Conservation (phyloP, 2,113 vertebrate species). For the Larimichthys crocea region DNA sequence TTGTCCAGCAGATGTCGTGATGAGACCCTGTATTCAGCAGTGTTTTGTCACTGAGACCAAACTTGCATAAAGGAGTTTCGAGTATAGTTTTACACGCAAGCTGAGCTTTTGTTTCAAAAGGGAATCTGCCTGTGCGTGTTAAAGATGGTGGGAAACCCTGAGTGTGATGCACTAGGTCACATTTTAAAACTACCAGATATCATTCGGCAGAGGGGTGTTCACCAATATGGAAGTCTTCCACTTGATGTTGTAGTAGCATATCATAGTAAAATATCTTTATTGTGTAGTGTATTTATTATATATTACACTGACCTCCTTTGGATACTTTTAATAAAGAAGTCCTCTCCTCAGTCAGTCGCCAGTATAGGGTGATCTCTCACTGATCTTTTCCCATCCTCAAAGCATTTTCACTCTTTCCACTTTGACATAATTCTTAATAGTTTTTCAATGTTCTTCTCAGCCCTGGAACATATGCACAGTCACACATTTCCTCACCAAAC, state of each 20-base stretch:
- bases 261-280: not conserved
- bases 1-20: conserved; percentile 69
- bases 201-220: conserved; percentile 3
- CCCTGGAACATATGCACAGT: conserved; percentile 27
- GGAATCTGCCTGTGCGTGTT: not conserved
- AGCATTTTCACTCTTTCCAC: conserved; percentile 39
- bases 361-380: conserved; percentile 16
- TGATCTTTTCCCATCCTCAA: conserved; percentile 35
- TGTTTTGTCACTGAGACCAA: not conserved
- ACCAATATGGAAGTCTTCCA: not conserved
- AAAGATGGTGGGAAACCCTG: not conserved
- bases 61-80: conserved; percentile 2
- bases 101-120: conserved; percentile 11
- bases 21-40: conserved; percentile 47
- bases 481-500: conserved; percentile 33
- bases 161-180: not conserved
- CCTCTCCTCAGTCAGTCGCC: no score
- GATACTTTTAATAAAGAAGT: conserved; percentile 15
- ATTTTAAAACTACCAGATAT: conserved; percentile 10
- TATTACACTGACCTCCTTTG: not conserved
- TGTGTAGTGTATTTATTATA: not conserved
- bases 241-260: conserved; percentile 12
- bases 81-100: conserved; percentile 16
- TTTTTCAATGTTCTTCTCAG: conserved; percentile 55
- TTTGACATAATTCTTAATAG: conserved; percentile 58